These are phyloP conservation scores for Harmothoe impar DNA, from an alignment of 2,888 invertebrate species.

Conservation along the genomic window DNA sequence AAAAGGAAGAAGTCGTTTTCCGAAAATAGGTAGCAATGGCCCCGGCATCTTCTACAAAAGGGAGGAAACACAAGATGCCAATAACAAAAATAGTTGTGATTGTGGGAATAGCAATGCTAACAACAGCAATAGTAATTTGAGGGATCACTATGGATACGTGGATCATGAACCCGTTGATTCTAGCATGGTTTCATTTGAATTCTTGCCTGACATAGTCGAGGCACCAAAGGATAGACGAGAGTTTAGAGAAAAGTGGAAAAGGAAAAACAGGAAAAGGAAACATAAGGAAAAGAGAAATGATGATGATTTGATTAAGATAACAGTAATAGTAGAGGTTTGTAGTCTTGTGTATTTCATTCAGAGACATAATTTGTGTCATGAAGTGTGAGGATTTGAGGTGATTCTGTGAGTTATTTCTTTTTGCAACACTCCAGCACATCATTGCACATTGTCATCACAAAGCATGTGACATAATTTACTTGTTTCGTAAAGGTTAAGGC, in stretches of 20 bases:
- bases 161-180: neutral
- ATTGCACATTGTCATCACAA: too few relatives aligned
- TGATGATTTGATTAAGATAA: conserved; percentile 19
- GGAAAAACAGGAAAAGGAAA: conserved; percentile 27
- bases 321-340: conserved; percentile 18
- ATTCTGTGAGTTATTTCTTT: too few relatives aligned
- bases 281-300: neutral
- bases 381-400: too few relatives aligned
- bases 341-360: too few relatives aligned
- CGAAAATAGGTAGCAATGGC: neutral
- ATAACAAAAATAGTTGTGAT: neutral
- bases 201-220: neutral
- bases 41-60: neutral
- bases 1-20: neutral
- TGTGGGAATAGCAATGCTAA: neutral
- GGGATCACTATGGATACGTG: neutral
- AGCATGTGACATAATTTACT: too few relatives aligned
- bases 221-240: neutral
- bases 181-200: neutral
- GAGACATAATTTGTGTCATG: too few relatives aligned
- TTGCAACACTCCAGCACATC: too few relatives aligned
- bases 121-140: too few relatives aligned
- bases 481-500: too few relatives aligned
- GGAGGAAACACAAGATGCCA: neutral
- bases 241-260: neutral